phyloP scores from a whole-genome alignment of 2,888 invertebrate species.

The Melieria picta region DNA sequence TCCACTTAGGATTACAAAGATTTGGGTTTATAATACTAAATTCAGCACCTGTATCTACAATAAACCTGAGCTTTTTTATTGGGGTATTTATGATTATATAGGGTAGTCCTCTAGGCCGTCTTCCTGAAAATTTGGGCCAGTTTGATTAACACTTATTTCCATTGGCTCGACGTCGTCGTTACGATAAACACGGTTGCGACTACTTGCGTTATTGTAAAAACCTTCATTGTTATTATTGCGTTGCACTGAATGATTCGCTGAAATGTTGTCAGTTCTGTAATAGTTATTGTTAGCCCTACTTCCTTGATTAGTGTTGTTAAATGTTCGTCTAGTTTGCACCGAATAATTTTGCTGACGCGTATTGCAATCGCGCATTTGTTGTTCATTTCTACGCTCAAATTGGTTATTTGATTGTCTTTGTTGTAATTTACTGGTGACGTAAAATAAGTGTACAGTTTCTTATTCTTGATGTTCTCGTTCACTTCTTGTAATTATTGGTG shows the following conservation, averaged over 20 bases:
- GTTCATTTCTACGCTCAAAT: too few species aligned
- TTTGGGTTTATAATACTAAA: slow-evolving; percentile 29
- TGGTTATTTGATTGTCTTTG: too few species aligned
- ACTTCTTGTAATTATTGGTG: too few species aligned
- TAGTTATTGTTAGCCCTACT: neutral
- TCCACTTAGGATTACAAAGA: slow-evolving; percentile 24
- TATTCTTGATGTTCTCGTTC: too few species aligned
- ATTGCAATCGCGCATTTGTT: neutral
- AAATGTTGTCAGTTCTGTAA: neutral
- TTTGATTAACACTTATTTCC: slow-evolving; percentile 10
- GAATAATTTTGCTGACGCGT: neutral
- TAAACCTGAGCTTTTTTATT: slow-evolving; percentile 30
- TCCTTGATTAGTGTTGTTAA: neutral
- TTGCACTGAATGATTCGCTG: too few species aligned
- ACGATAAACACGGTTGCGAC: neutral
- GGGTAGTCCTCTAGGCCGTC: slow-evolving; percentile 1
- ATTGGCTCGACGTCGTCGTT: neutral
- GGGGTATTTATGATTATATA: slow-evolving; percentile 28
- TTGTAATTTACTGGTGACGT: too few species aligned
- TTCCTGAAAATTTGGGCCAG: slow-evolving; percentile 12
- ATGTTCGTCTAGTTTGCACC: neutral
- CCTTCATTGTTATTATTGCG: too few species aligned
- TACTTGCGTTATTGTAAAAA: neutral
- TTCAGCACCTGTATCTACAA: slow-evolving; percentile 32
- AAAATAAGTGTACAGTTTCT: too few species aligned